Evolutionary conservation across 1,140 invertebrate species (phyloP), one percentile per base, ranked within the genome.

Genomic region (Pollicipes pollicipes): DNA sequence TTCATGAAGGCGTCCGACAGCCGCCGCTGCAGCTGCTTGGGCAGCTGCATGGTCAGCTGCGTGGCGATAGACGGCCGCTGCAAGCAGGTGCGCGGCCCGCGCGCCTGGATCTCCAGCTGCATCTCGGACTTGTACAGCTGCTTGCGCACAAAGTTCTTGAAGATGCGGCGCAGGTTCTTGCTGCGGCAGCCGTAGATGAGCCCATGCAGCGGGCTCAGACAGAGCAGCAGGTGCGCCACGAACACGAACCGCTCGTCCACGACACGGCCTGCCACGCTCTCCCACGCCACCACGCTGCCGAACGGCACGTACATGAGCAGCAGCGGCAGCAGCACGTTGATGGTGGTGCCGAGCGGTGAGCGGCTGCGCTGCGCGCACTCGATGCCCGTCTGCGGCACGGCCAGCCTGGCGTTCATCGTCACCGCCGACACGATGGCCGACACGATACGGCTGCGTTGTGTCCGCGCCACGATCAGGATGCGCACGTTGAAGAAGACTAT

Each of bases 371-470:
- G 84, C 72, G 82, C 79, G 64, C 81, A 82, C 17, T 76, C 87
- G 76, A 90, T 90, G 66, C 87, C 80, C 76, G 90, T 88, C 75
- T 90, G 88, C 0, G 88, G 90, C 73, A 91, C 89, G 16, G 88
- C 90, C 63, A 90, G 88, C 80, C 90, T 89, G 2, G 89, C 89
- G 4, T 88, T 89, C 58, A 91, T 77, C 0, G 89, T 90, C 10
- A 91, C 88, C 80, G 91, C 88, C 78, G 89, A 91, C 73, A 91
- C 89, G 64, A 66, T 66, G 10, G 89, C 89, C 31, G 88, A 88
- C 27, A 89, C 88, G 70, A 92, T 92, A 31, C 89, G 83, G 77
- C 91, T 89, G 6, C 88, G 82, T 77, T 92, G 90, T 76, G 90
- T 89, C 0, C 88, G 82, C 0, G 89, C 89, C 72, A 91, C 91